Evolutionary conservation across 2,797 vertebrate genomes (phyloP).

Genomic region (Pantherophis vulpinus): DNA sequence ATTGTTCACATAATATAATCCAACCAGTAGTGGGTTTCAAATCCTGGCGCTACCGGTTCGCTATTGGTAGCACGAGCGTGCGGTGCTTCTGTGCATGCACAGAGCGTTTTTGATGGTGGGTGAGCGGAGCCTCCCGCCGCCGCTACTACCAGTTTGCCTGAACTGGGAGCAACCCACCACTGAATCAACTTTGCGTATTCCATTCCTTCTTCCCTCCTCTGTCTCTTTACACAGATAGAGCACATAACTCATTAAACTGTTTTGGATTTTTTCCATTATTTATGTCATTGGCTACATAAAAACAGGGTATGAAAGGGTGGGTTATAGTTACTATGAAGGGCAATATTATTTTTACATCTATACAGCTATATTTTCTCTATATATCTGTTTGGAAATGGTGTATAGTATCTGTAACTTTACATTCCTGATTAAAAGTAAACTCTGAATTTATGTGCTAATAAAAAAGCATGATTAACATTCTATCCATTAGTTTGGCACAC

Average conservation of each 20-base stretch:
- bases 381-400: not conserved
- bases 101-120: no score
- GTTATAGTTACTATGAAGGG: not conserved
- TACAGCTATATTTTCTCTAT: not conserved
- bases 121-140: no score
- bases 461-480: not conserved
- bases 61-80: no score
- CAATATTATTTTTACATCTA: not conserved
- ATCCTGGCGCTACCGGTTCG: no score
- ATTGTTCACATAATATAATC: not conserved
- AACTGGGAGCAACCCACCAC: no score
- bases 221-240: not conserved
- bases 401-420: not conserved
- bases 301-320: not conserved
- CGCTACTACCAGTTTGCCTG: no score
- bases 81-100: no score
- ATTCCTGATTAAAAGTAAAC: not conserved
- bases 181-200: not conserved
- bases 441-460: not conserved
- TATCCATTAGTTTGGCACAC: not conserved
- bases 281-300: not conserved
- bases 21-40: not conserved
- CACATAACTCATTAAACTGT: not conserved
- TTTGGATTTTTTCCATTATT: not conserved
- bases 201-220: not conserved